Conservation (phyloP, 2,113 vertebrate species). For the Isichthys henryi region DNA sequence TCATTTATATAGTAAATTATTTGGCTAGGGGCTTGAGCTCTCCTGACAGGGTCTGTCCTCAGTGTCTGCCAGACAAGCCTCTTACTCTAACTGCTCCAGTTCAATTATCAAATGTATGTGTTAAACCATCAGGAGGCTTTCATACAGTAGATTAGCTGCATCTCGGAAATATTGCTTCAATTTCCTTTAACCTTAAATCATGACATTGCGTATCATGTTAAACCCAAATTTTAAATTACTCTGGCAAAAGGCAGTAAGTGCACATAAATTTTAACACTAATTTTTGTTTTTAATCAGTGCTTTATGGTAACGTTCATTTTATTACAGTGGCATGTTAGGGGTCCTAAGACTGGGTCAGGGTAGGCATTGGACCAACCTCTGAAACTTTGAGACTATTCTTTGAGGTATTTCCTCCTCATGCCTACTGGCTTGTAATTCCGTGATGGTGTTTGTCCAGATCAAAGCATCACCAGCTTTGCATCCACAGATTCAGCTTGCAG, state of each 20-base stretch:
- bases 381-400: background rate
- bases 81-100: background rate
- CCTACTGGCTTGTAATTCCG: background rate
- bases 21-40: background rate
- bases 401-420: background rate
- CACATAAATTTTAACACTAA: background rate
- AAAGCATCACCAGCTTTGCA: background rate
- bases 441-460: background rate
- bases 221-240: background rate
- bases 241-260: background rate
- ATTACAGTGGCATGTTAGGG: background rate
- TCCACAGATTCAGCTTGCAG: background rate
- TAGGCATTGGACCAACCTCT: background rate
- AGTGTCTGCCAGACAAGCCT: background rate
- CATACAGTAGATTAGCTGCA: background rate
- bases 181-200: background rate
- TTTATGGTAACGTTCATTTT: background rate
- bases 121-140: background rate
- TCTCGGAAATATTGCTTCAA: background rate
- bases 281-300: background rate
- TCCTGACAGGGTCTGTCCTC: background rate
- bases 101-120: background rate
- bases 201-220: background rate
- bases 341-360: background rate
- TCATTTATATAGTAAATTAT: background rate